These are phyloP conservation scores for Euthynnus affinis DNA, from an alignment of 2,797 vertebrate species.

Conservation along the genomic window DNA sequence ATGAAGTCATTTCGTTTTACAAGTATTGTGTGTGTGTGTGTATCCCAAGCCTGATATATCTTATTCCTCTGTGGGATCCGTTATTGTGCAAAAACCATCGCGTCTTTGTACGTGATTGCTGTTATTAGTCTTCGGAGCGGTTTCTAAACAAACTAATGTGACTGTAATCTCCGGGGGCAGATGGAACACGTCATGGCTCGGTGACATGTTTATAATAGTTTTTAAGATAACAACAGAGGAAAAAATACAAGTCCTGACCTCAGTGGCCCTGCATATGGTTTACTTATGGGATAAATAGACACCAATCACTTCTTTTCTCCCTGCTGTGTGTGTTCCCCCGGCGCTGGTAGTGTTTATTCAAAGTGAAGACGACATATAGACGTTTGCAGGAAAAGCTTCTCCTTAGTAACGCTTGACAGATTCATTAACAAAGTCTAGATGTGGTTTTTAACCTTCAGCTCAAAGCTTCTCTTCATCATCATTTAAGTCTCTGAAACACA, in stretches of 20 bases:
- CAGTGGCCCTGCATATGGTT: background rate
- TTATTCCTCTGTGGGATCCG: too few species aligned
- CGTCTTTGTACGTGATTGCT: too few species aligned
- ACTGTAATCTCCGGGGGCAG: too few species aligned
- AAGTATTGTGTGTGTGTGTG: too few species aligned
- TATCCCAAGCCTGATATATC: too few species aligned
- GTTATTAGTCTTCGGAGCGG: too few species aligned
- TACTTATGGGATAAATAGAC: background rate
- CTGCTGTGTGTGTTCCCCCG: background rate
- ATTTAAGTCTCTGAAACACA: constrained; percentile 7
- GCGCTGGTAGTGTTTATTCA: background rate
- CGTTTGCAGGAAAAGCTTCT: background rate
- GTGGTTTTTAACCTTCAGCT: constrained; percentile 38
- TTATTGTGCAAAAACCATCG: too few species aligned
- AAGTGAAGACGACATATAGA: constrained; percentile 3
- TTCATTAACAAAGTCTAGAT: constrained; percentile 25
- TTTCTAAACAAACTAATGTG: too few species aligned
- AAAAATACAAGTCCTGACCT: background rate
- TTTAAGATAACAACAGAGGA: too few species aligned
- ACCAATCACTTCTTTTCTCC: background rate
- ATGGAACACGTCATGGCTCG: too few species aligned
- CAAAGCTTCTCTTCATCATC: constrained; percentile 23
- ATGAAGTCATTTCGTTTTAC: too few species aligned
- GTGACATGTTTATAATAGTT: too few species aligned
- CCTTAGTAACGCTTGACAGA: background rate